Evolutionary conservation across 2,113 vertebrate genomes (phyloP).

Genomic region (Nannobrachium achirus): DNA sequence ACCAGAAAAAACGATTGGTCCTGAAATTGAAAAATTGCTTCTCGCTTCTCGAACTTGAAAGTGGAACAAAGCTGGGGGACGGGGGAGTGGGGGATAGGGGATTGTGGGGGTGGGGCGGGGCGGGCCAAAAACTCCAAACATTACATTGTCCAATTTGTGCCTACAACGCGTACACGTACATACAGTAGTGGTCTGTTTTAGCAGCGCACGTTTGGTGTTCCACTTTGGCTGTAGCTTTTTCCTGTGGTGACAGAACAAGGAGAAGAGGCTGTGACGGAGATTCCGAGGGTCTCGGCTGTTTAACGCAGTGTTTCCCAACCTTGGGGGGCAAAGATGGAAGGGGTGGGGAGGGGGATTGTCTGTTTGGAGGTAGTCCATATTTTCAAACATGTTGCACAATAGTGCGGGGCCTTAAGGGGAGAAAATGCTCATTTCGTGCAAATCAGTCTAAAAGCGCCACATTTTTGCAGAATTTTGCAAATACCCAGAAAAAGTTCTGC

Average conservation of each 20-base stretch:
- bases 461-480: too few species aligned
- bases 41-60: slow-evolving; percentile 36
- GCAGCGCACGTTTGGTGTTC: slow-evolving; percentile 77
- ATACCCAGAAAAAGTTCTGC: too few species aligned
- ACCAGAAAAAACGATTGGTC: slow-evolving; percentile 58
- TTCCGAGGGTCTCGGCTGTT: slow-evolving; percentile 36
- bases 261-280: slow-evolving; percentile 55
- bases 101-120: too few species aligned
- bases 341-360: neutral
- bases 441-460: too few species aligned
- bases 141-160: slow-evolving; percentile 57
- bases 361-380: neutral
- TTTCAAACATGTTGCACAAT: too few species aligned
- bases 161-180: slow-evolving; percentile 64
- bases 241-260: slow-evolving; percentile 77
- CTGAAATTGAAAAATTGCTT: slow-evolving; percentile 51
- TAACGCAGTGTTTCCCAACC: too few species aligned
- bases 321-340: too few species aligned
- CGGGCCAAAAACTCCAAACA: too few species aligned
- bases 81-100: too few species aligned
- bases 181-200: slow-evolving; percentile 65
- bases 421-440: too few species aligned
- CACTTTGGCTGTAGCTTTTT: slow-evolving; percentile 86
- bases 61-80: slow-evolving; percentile 33
- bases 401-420: too few species aligned